Evolutionary conservation across 2,113 vertebrate genomes (phyloP), one percentile per base, ranked within the genome.

Genomic region (Eurypyga helias): DNA sequence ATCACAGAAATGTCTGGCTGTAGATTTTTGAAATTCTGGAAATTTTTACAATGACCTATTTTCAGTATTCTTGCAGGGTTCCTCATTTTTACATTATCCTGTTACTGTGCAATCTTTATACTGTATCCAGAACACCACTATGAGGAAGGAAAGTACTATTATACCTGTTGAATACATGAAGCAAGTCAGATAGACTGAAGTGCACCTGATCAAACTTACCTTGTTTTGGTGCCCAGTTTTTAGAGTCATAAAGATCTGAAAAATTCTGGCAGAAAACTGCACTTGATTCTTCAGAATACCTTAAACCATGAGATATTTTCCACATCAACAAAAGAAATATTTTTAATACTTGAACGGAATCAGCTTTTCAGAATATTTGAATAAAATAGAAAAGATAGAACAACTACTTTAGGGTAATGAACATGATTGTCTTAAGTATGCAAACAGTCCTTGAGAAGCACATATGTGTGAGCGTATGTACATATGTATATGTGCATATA

Each of bases 391-490:
- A 81, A 62, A 76, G 7, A 75, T 4, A 69, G 43, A 90, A 71
- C 7, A 81, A 54, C 24, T 57, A 33, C 13, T 65, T 62, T 3
- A 75, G 11, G 20, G 36, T 70, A 91, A 79, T 1, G 6, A 92
- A 78, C 3, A 33, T 2, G 3, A 5, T 16, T 87, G 62, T 84
- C 41, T n/a, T 51, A 58, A 41, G 11, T 51, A 23, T 7, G 26
- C 55, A 93, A 80, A 75, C 17, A 62, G n/a, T 54, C 24, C 18
- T 69, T 1, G 1, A 41, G 43, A 93, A 87, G 60, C n/a, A 79
- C 5, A 1, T 4, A 8, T 7, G 5, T 55, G 43, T 38, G 26
- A 65, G 26, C 24, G 17, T 25, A 65, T 0, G 1, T 45, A 69
- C 25, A 7, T 49, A 52, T 3, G 36, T 25, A 31, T 0, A 4